phyloP scores from a whole-genome alignment of 2,113 vertebrate genomes.

The Neomonachus schauinslandi region DNA sequence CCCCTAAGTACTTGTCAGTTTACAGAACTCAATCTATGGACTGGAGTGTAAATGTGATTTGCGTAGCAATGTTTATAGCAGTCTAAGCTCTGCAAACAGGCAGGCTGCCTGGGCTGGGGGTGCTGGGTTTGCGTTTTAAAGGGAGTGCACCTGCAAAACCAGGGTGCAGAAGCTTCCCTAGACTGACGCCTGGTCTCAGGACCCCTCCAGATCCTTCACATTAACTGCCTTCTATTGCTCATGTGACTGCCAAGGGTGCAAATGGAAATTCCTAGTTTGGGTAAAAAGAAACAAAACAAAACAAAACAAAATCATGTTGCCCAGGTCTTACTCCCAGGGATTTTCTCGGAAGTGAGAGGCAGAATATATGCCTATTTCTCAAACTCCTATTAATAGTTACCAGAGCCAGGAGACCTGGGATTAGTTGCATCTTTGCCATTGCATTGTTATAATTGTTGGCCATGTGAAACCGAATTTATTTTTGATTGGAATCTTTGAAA shows the following conservation, averaged over 20 bases:
- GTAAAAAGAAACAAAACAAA: neutral
- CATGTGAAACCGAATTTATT: neutral
- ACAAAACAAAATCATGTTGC: neutral
- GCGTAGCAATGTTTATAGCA: constrained; percentile 46
- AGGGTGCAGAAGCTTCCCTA: neutral
- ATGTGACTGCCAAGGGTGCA: neutral
- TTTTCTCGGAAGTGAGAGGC: neutral
- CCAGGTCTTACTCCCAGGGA: neutral
- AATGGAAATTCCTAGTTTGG: neutral
- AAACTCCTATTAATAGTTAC: neutral
- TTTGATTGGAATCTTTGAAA: neutral
- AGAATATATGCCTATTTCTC: neutral
- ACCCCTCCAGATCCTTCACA: neutral
- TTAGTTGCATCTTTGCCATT: neutral
- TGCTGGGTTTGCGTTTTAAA: neutral
- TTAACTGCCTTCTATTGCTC: neutral
- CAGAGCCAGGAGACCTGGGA: neutral
- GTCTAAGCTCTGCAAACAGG: constrained; percentile 27
- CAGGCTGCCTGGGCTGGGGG: neutral
- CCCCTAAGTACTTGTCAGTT: constrained; percentile 61
- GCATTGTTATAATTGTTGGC: neutral
- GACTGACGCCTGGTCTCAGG: neutral
- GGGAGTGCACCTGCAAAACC: constrained; percentile 23
- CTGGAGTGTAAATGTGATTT: constrained; percentile 58
- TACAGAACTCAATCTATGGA: constrained; percentile 41